These are phyloP conservation scores for Austrofundulus limnaeus DNA, from an alignment of 2,113 vertebrate genomes.

Conservation along the genomic window DNA sequence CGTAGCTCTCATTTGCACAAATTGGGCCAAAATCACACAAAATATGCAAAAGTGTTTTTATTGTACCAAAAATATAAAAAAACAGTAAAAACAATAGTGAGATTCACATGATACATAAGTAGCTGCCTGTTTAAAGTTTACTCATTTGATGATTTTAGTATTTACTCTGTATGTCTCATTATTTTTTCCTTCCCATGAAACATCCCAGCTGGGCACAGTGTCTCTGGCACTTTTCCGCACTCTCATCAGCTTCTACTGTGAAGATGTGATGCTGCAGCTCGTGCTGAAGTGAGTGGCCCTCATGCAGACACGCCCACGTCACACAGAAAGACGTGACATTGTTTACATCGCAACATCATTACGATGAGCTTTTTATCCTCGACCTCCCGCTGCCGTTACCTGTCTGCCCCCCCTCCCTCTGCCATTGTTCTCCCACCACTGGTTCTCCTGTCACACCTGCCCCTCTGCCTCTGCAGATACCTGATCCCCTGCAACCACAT, in stretches of 20 bases:
- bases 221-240: conserved; percentile 94
- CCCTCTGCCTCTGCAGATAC: conserved; percentile 80
- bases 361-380: conserved; percentile 21
- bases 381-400: conserved; percentile 19
- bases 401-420: not conserved
- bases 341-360: conserved; percentile 18
- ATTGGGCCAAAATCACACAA: no score
- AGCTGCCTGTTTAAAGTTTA: no score
- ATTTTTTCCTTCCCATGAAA: not conserved
- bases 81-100: no score
- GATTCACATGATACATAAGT: no score
- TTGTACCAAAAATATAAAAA: no score
- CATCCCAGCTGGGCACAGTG: conserved; percentile 89
- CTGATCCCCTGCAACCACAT: conserved; percentile 97
- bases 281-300: conserved; percentile 84
- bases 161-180: not conserved
- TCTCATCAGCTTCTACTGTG: conserved; percentile 92
- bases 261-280: conserved; percentile 97
- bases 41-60: no score
- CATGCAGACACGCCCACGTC: conserved; percentile 1
- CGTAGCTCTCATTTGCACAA: no score
- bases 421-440: not conserved
- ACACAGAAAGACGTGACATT: conserved; percentile 24
- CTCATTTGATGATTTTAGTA: no score
- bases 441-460: conserved; percentile 32